Conservation (phyloP, 2,113 vertebrate genomes). For the Xiphias gladius region DNA sequence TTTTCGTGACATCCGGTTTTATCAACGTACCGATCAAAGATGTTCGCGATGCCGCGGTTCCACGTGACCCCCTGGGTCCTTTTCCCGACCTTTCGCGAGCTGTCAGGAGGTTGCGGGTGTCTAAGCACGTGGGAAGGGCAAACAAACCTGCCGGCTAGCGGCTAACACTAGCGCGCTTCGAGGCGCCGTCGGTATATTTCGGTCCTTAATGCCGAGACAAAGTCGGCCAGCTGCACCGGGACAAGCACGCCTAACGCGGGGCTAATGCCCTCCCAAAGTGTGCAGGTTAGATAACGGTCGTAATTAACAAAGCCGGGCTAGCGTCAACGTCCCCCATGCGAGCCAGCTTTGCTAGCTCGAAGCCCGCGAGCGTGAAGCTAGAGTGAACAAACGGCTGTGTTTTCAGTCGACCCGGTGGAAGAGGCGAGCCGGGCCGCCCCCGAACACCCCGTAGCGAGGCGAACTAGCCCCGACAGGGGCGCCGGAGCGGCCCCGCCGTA, state of each 20-base stretch:
- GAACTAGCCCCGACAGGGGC: too few relatives aligned
- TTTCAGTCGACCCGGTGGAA: too few relatives aligned
- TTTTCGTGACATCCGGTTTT: too few relatives aligned
- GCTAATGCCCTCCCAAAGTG: conserved; percentile 20
- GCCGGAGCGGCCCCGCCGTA: conserved; percentile 26
- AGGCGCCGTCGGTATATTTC: conserved; percentile 11
- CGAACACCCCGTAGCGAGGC: too few relatives aligned
- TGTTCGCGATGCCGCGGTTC: too few relatives aligned
- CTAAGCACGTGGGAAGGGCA: too few relatives aligned
- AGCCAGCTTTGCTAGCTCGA: conserved; percentile 44
- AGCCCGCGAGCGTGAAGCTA: background rate
- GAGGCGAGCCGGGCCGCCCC: too few relatives aligned
- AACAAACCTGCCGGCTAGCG: background rate
- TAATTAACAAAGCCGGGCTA: conserved; percentile 10
- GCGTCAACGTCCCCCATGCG: background rate
- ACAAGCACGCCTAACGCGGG: background rate
- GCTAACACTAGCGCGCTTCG: too few relatives aligned
- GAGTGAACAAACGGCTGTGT: background rate
- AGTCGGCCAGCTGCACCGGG: conserved; percentile 19
- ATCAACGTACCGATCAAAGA: too few relatives aligned
- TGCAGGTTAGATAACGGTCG: conserved; percentile 26
- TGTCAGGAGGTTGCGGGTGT: too few relatives aligned
- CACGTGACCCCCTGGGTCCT: too few relatives aligned
- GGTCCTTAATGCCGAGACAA: conserved; percentile 22
- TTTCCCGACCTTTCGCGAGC: too few relatives aligned